Evolutionary conservation across 37 sponge, comb jelly and placozoan genomes (phyloP).

Genomic region (Agelas oroides): DNA sequence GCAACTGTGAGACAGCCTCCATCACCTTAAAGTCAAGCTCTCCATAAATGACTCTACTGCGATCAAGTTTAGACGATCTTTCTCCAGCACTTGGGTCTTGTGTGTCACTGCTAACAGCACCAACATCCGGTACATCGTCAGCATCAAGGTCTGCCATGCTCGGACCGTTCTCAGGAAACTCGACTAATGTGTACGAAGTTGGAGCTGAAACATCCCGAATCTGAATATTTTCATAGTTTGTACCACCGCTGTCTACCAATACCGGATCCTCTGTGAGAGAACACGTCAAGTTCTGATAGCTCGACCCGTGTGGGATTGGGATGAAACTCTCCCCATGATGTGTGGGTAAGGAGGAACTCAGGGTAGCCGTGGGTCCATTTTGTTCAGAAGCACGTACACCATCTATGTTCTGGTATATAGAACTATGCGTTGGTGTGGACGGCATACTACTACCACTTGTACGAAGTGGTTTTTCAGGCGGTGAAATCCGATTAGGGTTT

Average conservation of each 20-base stretch:
- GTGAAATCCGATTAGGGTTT: too few relatives aligned
- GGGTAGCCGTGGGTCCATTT: not conserved
- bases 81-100: too few relatives aligned
- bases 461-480: too few relatives aligned
- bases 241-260: not conserved
- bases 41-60: not conserved
- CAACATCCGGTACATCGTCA: too few relatives aligned
- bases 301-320: not conserved
- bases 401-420: constrained; percentile 18
- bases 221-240: constrained; percentile 26
- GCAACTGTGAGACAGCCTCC: not conserved
- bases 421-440: not conserved
- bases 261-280: not conserved
- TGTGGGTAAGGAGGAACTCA: too few relatives aligned
- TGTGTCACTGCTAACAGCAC: too few relatives aligned
- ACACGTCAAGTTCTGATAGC: constrained; percentile 8
- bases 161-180: not conserved
- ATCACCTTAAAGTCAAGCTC: not conserved
- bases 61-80: not conserved
- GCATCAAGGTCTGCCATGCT: too few relatives aligned
- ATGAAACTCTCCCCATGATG: too few relatives aligned
- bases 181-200: constrained; percentile 1
- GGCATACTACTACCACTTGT: not conserved
- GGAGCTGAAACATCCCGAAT: too few relatives aligned
- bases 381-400: not conserved